Base-by-base conservation (phyloP, 2,113 vertebrate genomes). In the Nothocercus julius region DNA sequence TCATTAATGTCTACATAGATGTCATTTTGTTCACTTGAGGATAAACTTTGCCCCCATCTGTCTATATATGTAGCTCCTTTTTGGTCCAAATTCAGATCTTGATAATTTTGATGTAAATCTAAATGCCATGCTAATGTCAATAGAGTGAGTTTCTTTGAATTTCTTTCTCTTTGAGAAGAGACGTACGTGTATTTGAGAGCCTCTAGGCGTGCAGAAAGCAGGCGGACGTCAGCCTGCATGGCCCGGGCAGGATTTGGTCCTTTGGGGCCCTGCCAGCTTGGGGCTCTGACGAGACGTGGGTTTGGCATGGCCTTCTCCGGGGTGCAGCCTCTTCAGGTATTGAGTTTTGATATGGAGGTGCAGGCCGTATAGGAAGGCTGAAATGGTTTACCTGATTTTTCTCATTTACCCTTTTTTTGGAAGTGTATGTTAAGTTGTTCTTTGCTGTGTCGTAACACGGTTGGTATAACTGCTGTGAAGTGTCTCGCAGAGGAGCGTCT, bases 1-100 rank as follows among this genome's bases (percentile, higher is more conserved):
- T 76, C 95, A 92, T 97, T 96, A 85, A 91, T 89, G 85, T 92
- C 91, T 92, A 72, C 91, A 92, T 85, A 88, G 61, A 81, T 89
- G 85, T 80, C 61, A 64, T 89, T 95, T 85, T 89, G 51, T 78
- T 97, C 86, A 61, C 61, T 38, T 45, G 45, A 77, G 76, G 51
- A 69, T 92, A 91, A 93, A 82, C 59, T 88, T 92, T 86, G 40
- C 73, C 44, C 36, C 69, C 36, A 11, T 85, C 45, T 44, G 22
- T 70, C 22, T 92, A 1, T 67, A 1, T 67, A 49, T 56, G 24
- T 8, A 25, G 36, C 21, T 47, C 32, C 83, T 74, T 67, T 87
- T 79, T 69, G 22, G 34, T 90, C 58, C 78, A 93, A 42, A 91
- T 80, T 94, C 63, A 62, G 59, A 59, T 87, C 67, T 89, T 67